phyloP scores from a whole-genome alignment of 2,888 invertebrate species.

The Conus canariensis region DNA sequence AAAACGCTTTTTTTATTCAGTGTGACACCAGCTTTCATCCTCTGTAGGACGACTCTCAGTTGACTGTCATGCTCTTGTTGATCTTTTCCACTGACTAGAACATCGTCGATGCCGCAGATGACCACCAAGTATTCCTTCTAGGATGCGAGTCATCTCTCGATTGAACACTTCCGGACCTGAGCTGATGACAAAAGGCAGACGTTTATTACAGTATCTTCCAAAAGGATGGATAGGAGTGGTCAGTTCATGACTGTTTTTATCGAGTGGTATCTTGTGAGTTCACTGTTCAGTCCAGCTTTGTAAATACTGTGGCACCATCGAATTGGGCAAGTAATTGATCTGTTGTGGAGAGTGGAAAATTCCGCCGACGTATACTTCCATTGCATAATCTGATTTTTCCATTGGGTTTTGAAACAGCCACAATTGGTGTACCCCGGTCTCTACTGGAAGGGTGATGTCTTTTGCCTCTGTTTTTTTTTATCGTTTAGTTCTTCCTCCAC shows the following conservation, averaged over 20 bases:
- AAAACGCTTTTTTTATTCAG: neutral
- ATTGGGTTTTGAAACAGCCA: too few species aligned
- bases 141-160: slow-evolving; percentile 10
- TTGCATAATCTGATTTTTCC: too few species aligned
- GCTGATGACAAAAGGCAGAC: slow-evolving; percentile 31
- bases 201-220: slow-evolving; percentile 27
- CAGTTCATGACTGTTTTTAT: neutral
- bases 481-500: neutral
- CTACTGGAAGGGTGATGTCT: neutral
- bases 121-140: neutral
- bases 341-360: neutral
- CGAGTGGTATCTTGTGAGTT: slow-evolving; percentile 2
- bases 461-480: neutral
- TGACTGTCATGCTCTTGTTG: slow-evolving; percentile 3
- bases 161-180: slow-evolving; percentile 35
- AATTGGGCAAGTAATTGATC: slow-evolving; percentile 2
- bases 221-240: slow-evolving; percentile 23
- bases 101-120: slow-evolving; percentile 16
- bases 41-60: neutral
- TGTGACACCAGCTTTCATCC: neutral
- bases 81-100: neutral
- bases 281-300: neutral
- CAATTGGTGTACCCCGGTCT: too few species aligned
- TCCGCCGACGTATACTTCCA: neutral
- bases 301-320: neutral